These are phyloP conservation scores for Pogonocherus hispidulus DNA, from an alignment of 2,888 invertebrate species.

Conservation along the genomic window DNA sequence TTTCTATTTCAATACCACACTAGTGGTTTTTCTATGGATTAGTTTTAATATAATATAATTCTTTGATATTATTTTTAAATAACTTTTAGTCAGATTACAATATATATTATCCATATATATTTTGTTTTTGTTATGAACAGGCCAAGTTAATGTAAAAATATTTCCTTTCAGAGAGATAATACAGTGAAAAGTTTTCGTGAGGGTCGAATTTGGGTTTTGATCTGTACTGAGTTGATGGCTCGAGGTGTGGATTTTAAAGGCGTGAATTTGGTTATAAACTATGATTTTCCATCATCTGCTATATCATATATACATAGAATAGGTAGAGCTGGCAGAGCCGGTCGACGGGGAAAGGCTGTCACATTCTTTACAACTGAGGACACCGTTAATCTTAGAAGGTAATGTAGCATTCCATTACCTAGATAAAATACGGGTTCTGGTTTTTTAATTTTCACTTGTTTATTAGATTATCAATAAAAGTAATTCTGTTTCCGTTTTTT, in stretches of 20 bases:
- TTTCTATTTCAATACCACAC: no score
- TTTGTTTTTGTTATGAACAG: no score
- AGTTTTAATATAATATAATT: no score
- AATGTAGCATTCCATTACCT: no score
- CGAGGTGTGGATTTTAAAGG: slow-evolving; percentile 98
- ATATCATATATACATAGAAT: slow-evolving; percentile 91
- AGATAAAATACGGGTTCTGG: no score
- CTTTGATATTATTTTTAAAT: no score
- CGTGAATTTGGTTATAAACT: slow-evolving; percentile 96
- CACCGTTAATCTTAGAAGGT: slow-evolving; percentile 87
- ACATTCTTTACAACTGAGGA: slow-evolving; percentile 96
- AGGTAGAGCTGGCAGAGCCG: slow-evolving; percentile 95
- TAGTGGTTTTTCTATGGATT: no score
- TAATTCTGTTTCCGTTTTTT: not conserved
- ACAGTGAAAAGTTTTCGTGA: slow-evolving; percentile 91
- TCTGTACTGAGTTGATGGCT: slow-evolving; percentile 97
- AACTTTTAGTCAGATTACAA: no score
- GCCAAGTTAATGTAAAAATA: no score
- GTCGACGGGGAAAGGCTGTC: slow-evolving; percentile 87
- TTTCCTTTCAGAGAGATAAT: slow-evolving; percentile 83
- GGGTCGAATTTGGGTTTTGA: slow-evolving; percentile 94
- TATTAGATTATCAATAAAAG: no score
- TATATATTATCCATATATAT: no score
- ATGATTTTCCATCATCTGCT: slow-evolving; percentile 93
- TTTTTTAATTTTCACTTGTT: no score